Base-by-base conservation (phyloP, 2,113 vertebrate species). In the Microtus montanus region DNA sequence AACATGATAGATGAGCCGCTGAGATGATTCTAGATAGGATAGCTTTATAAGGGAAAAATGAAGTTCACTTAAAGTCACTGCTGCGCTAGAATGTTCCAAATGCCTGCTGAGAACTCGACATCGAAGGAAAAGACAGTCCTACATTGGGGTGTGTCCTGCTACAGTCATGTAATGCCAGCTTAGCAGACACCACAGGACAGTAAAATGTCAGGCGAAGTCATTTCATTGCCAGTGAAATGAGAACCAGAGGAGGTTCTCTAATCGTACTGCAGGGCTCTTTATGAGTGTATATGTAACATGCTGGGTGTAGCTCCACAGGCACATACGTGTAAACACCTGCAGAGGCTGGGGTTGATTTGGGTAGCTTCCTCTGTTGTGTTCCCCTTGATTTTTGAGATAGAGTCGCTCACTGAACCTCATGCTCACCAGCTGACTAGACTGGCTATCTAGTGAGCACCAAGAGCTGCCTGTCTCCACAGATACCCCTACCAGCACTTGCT, bases 91-190 rank as follows among this genome's bases (percentile, higher is more conserved):
- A 86, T 20, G 30, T 35, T 71, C 14, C 52, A 80, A 89, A 79
- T 38, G 38, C 75, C 28, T 35, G 64, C 13, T 82, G 12, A 13
- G n/a, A 80, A 66, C 26, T 26, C 28, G 15, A 63, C 17, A 33
- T 66, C 41, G 52, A n/a, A 22, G 38, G 33, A 3, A 78, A 68
- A 58, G 14, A 47, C 80, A n/a, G 17, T 68, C 47, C 70, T 83
- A 87, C 87, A 66, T 52, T 35, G 85, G 75, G 89, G 49, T 63
- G 20, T n/a, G 30, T 24, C 93, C 93, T 49, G 89, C 35, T 80
- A 80, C 44, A 28, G 83, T 11, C 84, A 3, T 24, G 1, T 70
- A 35, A 28, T 84, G 12, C 33, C 94, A 41, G 73, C 17, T 30
- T 44, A 84, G 64, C 61, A 30, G 28, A 44, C 14, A n/a, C 10